phyloP scores from a whole-genome alignment of 1,140 invertebrate genomes.

The Euborellia annulipes region DNA sequence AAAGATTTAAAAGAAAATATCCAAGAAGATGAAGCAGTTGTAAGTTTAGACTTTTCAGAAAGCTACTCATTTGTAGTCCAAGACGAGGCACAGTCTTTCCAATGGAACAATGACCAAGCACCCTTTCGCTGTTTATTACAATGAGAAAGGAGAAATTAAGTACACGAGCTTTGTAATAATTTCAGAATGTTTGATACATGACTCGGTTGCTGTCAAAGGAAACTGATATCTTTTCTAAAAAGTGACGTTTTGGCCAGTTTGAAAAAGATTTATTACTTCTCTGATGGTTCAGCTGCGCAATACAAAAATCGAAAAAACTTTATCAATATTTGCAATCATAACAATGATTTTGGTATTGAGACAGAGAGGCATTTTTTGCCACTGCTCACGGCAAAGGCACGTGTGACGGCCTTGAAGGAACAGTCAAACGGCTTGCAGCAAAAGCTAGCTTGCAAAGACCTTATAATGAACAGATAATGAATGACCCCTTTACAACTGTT shows the following conservation, averaged over 20 bases:
- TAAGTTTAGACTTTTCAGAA: conserved; percentile 15
- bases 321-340: conserved; percentile 20
- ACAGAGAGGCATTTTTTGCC: too few species aligned
- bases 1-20: neutral
- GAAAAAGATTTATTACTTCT: conserved; percentile 5
- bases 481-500: too few species aligned
- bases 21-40: neutral
- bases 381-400: too few species aligned
- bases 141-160: conserved; percentile 1
- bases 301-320: conserved; percentile 22
- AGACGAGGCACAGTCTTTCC: conserved; percentile 16
- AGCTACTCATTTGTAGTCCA: conserved; percentile 18
- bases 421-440: too few species aligned
- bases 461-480: too few species aligned
- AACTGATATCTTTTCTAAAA: conserved; percentile 4
- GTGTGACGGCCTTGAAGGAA: too few species aligned
- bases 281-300: conserved; percentile 18
- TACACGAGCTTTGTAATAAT: conserved; percentile 10
- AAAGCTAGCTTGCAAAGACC: too few species aligned
- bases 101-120: conserved; percentile 16
- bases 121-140: conserved; percentile 16
- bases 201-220: conserved; percentile 8
- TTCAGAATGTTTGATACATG: conserved; percentile 10
- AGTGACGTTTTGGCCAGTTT: neutral
- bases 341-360: conserved; percentile 20